Percentiles rank a stretch among this genome's conserved stretches.
These are phyloP conservation scores for Galerucella pusilla DNA, from an alignment of 2,888 invertebrate genomes.

Conservation along the genomic window DNA sequence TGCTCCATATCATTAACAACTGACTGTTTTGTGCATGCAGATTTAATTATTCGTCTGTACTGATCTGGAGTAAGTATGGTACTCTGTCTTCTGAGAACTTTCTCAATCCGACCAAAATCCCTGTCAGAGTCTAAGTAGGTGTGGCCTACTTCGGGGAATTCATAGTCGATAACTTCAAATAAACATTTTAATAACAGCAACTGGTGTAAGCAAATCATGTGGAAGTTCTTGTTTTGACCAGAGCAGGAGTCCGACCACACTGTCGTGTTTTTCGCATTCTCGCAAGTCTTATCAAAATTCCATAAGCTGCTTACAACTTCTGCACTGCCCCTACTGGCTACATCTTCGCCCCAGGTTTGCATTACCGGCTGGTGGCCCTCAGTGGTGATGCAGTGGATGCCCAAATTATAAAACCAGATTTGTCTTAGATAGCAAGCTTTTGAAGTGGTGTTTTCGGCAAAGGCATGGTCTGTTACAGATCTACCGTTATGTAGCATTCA, in stretches of 20 bases:
- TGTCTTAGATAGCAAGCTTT: constrained; percentile 46
- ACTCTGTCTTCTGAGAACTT: no score
- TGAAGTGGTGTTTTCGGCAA: constrained; percentile 45
- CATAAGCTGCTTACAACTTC: constrained; percentile 16
- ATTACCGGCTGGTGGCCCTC: constrained; percentile 16
- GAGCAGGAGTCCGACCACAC: constrained; percentile 16
- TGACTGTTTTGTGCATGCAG: no score
- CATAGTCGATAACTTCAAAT: not conserved
- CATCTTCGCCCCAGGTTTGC: constrained; percentile 17
- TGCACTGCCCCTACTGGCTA: constrained; percentile 11
- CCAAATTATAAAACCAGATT: constrained; percentile 47
- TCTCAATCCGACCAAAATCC: no score
- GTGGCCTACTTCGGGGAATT: not conserved
- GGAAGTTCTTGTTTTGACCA: constrained; percentile 18
- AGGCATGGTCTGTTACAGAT: constrained; percentile 46
- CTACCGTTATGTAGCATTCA: constrained; percentile 43
- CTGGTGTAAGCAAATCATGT: no score
- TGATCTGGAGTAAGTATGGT: no score
- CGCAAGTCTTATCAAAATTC: constrained; percentile 3
- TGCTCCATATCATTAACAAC: no score
- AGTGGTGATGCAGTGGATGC: constrained; percentile 38
- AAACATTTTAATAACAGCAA: not conserved
- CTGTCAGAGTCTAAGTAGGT: no score
- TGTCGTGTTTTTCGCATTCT: not conserved
- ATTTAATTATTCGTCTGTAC: no score